Base-by-base conservation (phyloP, 2,113 vertebrate species). In the Falco punctatus region DNA sequence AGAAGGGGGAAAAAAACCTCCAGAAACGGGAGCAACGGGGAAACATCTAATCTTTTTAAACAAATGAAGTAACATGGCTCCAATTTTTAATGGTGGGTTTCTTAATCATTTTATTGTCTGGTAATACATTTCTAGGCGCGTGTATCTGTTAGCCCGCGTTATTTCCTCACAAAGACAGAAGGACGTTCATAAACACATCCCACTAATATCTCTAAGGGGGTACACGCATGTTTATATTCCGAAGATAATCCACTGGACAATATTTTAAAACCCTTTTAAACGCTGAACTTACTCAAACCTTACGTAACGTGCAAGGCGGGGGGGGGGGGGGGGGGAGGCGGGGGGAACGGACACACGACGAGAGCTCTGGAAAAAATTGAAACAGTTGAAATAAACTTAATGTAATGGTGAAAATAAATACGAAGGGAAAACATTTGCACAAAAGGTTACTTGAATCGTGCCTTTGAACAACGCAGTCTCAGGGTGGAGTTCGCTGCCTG, bases 41-140 rank as follows among this genome's bases (percentile, higher is more conserved):
- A 96, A 96, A 97, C 62, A 86, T 88, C 91, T 96, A 82, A 88
- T 94, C 96, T 96, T 93, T 92, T 97, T 86, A 96, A 93, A 95
- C 73, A 95, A 92, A 94, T 93, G 81, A 95, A 97, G 96, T 95
- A 90, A 96, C 77, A 92, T 64, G 62, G 66, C 46, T 96, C 77
- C 94, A 80, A 80, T 96, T 83, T 94, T 94, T 92, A 96, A 82
- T 94, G 65, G 70, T 81, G 75, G n/a, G 14, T 88, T 95, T 75
- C 90, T 81, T 89, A 96, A 97, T 92, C 35, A 84, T 96, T 66
- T 94, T 95, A 92, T 95, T 89, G 86, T 90, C 86, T 85, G 26
- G 74, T 88, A 92, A 92, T 92, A 46, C 13, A 92, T 97, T 95
- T 94, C 83, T 52, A 71, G 44, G 58, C 28, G 49, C 15, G 0